Conservation (phyloP, 2,797 vertebrate genomes). For the Pangasius krempfi region DNA sequence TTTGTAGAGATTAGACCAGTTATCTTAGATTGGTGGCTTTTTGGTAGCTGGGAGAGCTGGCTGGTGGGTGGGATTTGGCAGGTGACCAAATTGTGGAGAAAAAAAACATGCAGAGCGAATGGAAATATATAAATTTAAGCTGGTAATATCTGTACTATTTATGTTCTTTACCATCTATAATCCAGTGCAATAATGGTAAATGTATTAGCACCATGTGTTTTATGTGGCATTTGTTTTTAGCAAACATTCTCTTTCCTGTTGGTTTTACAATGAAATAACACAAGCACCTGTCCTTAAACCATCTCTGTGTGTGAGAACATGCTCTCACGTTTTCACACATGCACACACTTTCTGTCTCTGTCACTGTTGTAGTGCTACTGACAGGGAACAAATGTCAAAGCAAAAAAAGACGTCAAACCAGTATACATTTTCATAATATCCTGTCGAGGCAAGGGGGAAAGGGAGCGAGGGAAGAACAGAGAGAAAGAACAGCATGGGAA, state of each 20-base stretch:
- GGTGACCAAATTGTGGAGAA: not conserved
- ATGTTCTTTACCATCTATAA: not conserved
- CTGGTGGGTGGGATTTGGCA: not conserved
- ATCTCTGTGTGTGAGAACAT: constrained; percentile 18
- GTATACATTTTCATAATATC: not conserved
- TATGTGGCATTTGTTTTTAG: not conserved
- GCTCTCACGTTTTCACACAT: constrained; percentile 16
- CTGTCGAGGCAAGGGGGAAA: not conserved
- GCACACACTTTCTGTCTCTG: not conserved
- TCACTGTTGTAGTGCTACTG: constrained; percentile 11
- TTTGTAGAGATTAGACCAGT: no score
- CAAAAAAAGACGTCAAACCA: not conserved
- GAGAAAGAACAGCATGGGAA: not conserved
- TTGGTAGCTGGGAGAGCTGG: not conserved
- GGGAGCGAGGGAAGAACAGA: constrained; percentile 25
- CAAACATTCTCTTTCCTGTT: not conserved
- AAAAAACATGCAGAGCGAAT: not conserved
- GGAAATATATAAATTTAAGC: not conserved
- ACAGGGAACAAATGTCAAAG: constrained; percentile 8
- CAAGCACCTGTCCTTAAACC: not conserved
- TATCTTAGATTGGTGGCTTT: no score
- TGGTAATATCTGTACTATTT: not conserved
- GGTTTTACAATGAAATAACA: constrained; percentile 8
- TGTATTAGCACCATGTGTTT: not conserved
- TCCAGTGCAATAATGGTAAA: not conserved